Evolutionary conservation across 2,797 vertebrate genomes (phyloP).

Genomic region (Salarias fasciatus): DNA sequence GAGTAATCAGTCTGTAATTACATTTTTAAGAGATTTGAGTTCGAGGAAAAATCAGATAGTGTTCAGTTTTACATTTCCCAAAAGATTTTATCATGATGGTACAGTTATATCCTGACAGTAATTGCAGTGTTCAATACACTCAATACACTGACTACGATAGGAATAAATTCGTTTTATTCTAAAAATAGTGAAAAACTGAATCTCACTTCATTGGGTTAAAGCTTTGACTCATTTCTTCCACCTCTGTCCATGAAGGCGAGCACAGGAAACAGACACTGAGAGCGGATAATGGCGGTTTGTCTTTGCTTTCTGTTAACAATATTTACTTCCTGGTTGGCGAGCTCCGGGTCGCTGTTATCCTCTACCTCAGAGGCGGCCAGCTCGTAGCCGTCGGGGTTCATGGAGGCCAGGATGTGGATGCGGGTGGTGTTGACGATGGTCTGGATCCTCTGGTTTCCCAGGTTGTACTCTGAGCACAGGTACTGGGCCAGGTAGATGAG

Average conservation of each 20-base stretch:
- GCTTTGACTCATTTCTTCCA: slow-evolving; percentile 40
- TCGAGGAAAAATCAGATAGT: too few species aligned
- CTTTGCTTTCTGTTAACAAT: slow-evolving; percentile 70
- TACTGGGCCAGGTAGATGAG: slow-evolving; percentile 95
- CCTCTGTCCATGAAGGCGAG: slow-evolving; percentile 26
- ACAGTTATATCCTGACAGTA: too few species aligned
- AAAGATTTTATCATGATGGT: too few species aligned
- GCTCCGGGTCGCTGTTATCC: slow-evolving; percentile 82
- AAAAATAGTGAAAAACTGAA: too few species aligned
- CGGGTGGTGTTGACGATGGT: slow-evolving; percentile 92
- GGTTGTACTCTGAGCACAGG: slow-evolving; percentile 92
- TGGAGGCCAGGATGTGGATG: slow-evolving; percentile 94
- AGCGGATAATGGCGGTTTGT: slow-evolving; percentile 74
- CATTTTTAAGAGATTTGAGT: too few species aligned
- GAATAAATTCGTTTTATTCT: too few species aligned
- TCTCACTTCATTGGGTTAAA: too few species aligned
- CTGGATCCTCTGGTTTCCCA: slow-evolving; percentile 90
- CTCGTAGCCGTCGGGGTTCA: slow-evolving; percentile 98
- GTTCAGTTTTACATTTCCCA: too few species aligned
- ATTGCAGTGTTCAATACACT: too few species aligned
- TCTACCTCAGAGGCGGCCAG: slow-evolving; percentile 95
- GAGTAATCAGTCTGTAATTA: too few species aligned
- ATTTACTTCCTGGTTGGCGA: slow-evolving; percentile 87
- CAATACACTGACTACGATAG: too few species aligned
- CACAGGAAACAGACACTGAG: slow-evolving; percentile 34